Percentiles rank a stretch among this genome's conserved stretches.
Conservation (phyloP, 2,113 vertebrate species). For the Malurus cyaneus region DNA sequence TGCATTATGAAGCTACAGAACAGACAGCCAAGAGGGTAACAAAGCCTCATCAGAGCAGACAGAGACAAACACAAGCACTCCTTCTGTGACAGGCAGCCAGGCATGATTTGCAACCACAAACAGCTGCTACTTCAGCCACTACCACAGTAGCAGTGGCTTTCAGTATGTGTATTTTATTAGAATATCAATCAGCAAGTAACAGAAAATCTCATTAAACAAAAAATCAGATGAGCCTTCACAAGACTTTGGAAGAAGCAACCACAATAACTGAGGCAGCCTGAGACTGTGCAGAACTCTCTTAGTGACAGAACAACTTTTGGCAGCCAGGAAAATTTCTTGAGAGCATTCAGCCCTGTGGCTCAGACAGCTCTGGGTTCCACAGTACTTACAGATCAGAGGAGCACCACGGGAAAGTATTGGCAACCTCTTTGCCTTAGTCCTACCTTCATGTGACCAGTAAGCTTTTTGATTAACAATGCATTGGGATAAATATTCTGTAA, state of each 20-base stretch:
- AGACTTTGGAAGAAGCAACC: neutral
- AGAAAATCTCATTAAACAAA: neutral
- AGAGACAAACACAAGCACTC: neutral
- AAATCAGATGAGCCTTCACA: neutral
- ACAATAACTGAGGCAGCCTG: neutral
- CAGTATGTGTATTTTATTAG: neutral
- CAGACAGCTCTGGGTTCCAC: neutral
- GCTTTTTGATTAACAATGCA: neutral
- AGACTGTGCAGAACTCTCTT: neutral
- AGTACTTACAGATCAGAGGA: neutral
- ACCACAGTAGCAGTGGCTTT: neutral
- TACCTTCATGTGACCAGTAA: neutral
- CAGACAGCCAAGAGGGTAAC: neutral
- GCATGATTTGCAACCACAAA: neutral
- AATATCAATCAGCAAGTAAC: neutral
- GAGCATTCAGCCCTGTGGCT: neutral
- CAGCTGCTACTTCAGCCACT: neutral
- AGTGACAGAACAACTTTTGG: neutral
- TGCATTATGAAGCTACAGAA: neutral
- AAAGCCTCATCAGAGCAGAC: neutral
- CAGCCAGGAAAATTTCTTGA: neutral
- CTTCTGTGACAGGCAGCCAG: neutral
- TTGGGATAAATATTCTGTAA: neutral
- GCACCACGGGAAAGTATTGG: neutral
- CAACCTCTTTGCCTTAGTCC: neutral